A percentile compares a stretch with the other conserved stretches of the same genome.
Conservation (phyloP, 92 coral and sea anemone species). For the Epizoanthus stellaris region DNA sequence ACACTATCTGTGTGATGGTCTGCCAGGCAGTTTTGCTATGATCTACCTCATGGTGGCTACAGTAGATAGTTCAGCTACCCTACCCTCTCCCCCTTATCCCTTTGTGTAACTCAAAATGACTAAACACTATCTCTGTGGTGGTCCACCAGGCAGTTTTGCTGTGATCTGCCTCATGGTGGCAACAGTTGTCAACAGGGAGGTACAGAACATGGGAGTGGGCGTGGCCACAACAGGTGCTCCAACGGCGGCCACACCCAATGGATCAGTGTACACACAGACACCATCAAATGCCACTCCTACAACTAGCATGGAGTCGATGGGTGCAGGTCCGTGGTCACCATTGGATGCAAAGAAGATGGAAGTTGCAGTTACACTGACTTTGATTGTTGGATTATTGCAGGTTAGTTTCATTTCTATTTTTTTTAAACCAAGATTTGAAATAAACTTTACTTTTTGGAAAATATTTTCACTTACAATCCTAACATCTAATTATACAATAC, state of each 20-base stretch:
- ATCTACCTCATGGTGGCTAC: constrained; percentile 81
- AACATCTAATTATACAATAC: too few relatives aligned
- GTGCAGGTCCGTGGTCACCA: constrained; percentile 66
- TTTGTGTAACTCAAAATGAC: neutral
- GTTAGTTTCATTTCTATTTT: constrained; percentile 24
- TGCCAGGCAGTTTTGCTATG: constrained; percentile 82
- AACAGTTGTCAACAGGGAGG: constrained; percentile 78
- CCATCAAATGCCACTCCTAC: neutral
- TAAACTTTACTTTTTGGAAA: too few relatives aligned
- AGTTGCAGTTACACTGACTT: constrained; percentile 82
- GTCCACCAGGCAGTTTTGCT: constrained; percentile 79
- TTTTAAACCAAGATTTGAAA: neutral
- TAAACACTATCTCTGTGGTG: too few relatives aligned
- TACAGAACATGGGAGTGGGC: constrained; percentile 32
- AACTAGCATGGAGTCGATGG: constrained; percentile 23
- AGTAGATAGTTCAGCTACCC: constrained; percentile 14
- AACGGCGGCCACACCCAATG: neutral
- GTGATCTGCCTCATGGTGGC: constrained; percentile 85
- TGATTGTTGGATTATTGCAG: constrained; percentile 93
- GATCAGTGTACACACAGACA: constrained; percentile 14
- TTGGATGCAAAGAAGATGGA: constrained; percentile 73
- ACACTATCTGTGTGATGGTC: neutral
- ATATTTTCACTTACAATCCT: neutral
- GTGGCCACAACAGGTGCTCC: constrained; percentile 36
- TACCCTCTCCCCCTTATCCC: neutral